These are phyloP conservation scores for Zaprionus gabonicus DNA, from an alignment of 1,140 invertebrate genomes.

Conservation along the genomic window DNA sequence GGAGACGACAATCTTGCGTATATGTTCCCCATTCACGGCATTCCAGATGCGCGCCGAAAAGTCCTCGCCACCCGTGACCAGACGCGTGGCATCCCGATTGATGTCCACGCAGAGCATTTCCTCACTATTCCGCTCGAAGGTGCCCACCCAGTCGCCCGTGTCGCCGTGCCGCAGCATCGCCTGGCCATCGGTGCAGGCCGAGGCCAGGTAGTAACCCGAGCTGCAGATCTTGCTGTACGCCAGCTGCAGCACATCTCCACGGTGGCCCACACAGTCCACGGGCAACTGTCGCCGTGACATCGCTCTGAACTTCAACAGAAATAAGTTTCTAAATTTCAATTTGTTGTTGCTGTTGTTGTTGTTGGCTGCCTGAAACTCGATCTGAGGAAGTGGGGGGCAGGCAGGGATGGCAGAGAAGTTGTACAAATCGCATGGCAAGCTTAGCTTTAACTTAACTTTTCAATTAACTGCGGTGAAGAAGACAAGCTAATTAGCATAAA, in stretches of 20 bases:
- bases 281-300: conserved; percentile 12
- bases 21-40: conserved; percentile 93
- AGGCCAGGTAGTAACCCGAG: conserved; percentile 92
- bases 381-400: not conserved
- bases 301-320: not conserved
- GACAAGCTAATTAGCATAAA: conserved; percentile 48
- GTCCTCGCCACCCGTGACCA: conserved; percentile 97
- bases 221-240: conserved; percentile 96
- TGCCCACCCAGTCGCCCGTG: conserved; percentile 98
- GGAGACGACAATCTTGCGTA: conserved; percentile 94
- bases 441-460: conserved; percentile 9
- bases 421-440: not conserved
- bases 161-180: conserved; percentile 98
- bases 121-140: conserved; percentile 96
- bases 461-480: conserved; percentile 15
- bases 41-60: conserved; percentile 98
- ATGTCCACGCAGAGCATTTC: conserved; percentile 98
- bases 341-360: not conserved
- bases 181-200: conserved; percentile 98
- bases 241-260: conserved; percentile 96
- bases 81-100: conserved; percentile 93
- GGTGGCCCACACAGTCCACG: conserved; percentile 97
- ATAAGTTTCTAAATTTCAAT: not conserved
- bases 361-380: not conserved
- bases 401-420: not conserved